Evolutionary conservation across 2,113 vertebrate genomes (phyloP).

Genomic region (Microcebus murinus): DNA sequence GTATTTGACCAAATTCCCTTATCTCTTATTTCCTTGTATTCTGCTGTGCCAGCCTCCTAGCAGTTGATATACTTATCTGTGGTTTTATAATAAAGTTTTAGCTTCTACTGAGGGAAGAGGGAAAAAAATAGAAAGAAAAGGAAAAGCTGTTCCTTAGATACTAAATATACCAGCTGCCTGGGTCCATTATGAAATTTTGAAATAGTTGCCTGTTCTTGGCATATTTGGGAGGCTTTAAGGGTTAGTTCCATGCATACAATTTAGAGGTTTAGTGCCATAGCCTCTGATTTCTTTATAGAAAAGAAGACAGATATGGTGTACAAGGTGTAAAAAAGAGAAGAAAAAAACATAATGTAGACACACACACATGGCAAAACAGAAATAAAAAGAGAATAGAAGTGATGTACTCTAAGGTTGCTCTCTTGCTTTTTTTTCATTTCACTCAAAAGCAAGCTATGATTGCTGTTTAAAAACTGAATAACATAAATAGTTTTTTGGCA

Average conservation of each 20-base stretch:
- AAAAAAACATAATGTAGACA: background rate
- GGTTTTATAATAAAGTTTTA: conserved; percentile 88
- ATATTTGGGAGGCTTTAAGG: conserved; percentile 17
- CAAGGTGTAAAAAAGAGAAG: background rate
- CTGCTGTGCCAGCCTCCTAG: conserved; percentile 83
- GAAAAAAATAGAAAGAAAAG: conserved; percentile 53
- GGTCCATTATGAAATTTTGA: conserved; percentile 51
- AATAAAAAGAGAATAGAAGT: background rate
- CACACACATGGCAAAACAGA: background rate
- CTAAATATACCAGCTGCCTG: conserved; percentile 73
- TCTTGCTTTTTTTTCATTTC: background rate
- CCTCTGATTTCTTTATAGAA: background rate
- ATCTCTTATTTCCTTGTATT: conserved; percentile 86
- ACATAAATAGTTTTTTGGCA: rapidly evolving
- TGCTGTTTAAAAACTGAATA: background rate
- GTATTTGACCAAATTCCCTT: conserved; percentile 88
- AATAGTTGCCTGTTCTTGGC: conserved; percentile 58
- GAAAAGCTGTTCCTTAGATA: conserved; percentile 71
- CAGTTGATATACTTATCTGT: conserved; percentile 87
- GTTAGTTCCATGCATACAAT: background rate
- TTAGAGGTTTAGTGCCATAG: background rate
- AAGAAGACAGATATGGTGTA: background rate
- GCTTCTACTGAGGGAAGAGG: conserved; percentile 79
- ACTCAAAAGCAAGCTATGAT: background rate
- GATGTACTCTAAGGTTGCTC: rapidly evolving